Evolutionary conservation across 2,113 vertebrate genomes (phyloP).

Genomic region (Triplophysa rosa): DNA sequence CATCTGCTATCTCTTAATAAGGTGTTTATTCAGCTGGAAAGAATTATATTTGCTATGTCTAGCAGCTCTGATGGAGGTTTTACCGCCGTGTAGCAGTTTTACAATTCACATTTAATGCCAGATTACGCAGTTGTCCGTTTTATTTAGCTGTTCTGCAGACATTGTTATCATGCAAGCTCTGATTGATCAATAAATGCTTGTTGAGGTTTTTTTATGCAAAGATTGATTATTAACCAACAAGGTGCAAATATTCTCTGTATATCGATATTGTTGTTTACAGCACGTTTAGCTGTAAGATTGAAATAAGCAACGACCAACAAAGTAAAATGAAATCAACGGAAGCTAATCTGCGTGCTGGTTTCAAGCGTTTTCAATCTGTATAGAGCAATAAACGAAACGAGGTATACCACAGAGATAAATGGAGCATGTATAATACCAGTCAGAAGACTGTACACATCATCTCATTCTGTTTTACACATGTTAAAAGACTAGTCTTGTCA

Average conservation of each 20-base stretch:
- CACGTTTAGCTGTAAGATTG: not conserved
- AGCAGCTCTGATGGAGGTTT: constrained; percentile 59
- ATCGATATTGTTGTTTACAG: constrained; percentile 11
- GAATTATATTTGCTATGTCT: constrained; percentile 70
- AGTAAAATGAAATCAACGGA: constrained; percentile 24
- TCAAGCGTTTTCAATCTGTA: not conserved
- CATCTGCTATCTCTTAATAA: constrained; percentile 67
- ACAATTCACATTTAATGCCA: constrained; percentile 58
- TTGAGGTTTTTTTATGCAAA: constrained; percentile 33
- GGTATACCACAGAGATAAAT: no score
- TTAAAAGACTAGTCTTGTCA: no score
- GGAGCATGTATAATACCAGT: no score
- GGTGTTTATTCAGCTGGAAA: constrained; percentile 65
- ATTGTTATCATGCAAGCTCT: constrained; percentile 2
- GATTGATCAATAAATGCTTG: constrained; percentile 26
- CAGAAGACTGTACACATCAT: no score
- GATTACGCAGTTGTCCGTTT: constrained; percentile 13
- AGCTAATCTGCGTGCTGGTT: constrained; percentile 24
- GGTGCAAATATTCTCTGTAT: constrained; percentile 23
- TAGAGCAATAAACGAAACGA: not conserved
- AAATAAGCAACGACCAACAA: constrained; percentile 15
- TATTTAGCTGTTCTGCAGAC: not conserved
- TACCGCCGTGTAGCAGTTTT: constrained; percentile 59
- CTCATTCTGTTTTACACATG: no score
- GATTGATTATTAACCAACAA: constrained; percentile 21